phyloP scores from a whole-genome alignment of 2,888 invertebrate genomes.

The Adelognathus sp. region DNA sequence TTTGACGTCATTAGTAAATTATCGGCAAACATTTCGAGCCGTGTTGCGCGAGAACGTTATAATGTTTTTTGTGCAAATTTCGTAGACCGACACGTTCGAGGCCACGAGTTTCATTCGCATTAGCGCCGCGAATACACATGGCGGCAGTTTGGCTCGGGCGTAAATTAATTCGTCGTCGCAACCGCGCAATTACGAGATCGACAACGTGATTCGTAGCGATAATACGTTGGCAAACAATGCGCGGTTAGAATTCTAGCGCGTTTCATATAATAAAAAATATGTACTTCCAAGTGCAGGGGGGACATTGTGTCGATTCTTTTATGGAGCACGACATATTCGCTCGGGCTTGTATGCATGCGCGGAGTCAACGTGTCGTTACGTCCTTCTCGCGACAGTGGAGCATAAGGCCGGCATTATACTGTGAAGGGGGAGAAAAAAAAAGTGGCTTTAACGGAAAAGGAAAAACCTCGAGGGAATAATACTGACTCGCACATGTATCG shows the following conservation, averaged over 20 bases:
- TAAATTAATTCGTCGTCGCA: slow-evolving; percentile 34
- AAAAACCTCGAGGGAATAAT: slow-evolving; percentile 53
- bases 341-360: slow-evolving; percentile 25
- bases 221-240: neutral
- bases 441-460: slow-evolving; percentile 50
- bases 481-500: slow-evolving; percentile 3
- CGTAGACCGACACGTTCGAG: slow-evolving; percentile 10
- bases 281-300: neutral
- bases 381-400: slow-evolving; percentile 35
- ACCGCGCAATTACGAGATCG: slow-evolving; percentile 32
- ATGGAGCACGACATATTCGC: slow-evolving; percentile 47
- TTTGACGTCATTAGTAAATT: slow-evolving; percentile 51
- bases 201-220: slow-evolving; percentile 1
- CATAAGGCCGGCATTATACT: slow-evolving; percentile 43
- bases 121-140: neutral
- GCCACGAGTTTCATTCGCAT: neutral
- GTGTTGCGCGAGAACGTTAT: neutral
- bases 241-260: slow-evolving; percentile 12
- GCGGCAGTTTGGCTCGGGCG: neutral
- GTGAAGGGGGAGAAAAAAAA: neutral
- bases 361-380: slow-evolving; percentile 43
- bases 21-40: slow-evolving; percentile 18
- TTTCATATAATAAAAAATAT: neutral
- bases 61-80: slow-evolving; percentile 38
- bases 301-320: slow-evolving; percentile 38